Evolutionary conservation across 1,140 invertebrate genomes (phyloP), one percentile per base, ranked within the genome.

Genomic region (Hylaeus anthracinus): DNA sequence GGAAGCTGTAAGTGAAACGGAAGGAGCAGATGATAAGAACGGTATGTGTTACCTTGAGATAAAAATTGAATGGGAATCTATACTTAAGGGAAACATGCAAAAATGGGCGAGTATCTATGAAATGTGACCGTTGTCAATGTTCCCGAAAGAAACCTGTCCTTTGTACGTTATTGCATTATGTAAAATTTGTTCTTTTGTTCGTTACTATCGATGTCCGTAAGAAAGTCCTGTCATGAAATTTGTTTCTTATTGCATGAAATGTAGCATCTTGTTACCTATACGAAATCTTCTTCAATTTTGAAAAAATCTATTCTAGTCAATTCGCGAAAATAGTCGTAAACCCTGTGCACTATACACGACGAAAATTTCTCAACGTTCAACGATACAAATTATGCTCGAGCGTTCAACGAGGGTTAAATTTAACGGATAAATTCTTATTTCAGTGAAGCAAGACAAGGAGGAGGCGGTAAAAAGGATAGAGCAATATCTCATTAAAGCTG

Each of bases 401-500:
- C 26, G 1, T 39, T 39, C 14, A 26, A n/a, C n/a, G 5, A 26
- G 37, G 5, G 3, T 41, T 2, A 58, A 58, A 10, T 45, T 53
- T 76, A 77, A 79, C 48, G 3, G 10, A 39, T 10, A 4, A 41
- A 26, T 41, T 39, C n/a, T 53, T 0, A 48, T 88, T 88, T 43
- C 67, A 88, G 84, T 88, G 72, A 88, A 69, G 61, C 73, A 85
- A 5, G 83, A 88, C 0, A 88, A 84, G 39, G 83, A 88, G 69
- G 89, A 90, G 61, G 88, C 91, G 8, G 80, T 90, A 3, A 89
- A 63, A 45, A 90, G 84, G 79, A 89, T 89, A 45, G 88, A 92
- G 53, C 87, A 88, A 65, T 92, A 90, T 55, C 86, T 93, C 37
- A 81, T 89, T 26, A 91, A 90, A 37, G 87, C 89, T 48, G 90